A percentile compares a stretch with the other conserved stretches of the same genome.
Evolutionary conservation across 2,888 invertebrate species (phyloP).

Genomic region (Colletes collaris): DNA sequence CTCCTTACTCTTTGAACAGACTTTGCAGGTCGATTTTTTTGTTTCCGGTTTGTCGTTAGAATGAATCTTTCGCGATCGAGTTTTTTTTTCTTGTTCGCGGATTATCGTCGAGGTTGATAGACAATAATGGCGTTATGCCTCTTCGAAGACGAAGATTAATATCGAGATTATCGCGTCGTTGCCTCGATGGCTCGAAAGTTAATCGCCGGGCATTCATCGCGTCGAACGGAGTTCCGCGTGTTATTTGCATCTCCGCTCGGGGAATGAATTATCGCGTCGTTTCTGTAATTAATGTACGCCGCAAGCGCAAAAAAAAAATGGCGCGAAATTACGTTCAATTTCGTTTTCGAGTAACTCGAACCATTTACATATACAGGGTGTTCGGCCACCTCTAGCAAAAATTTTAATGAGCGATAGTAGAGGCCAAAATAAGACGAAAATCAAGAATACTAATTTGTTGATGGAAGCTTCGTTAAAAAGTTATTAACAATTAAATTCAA

Average conservation of each 20-base stretch:
- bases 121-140: constrained; percentile 53
- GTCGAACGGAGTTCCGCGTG: constrained; percentile 34
- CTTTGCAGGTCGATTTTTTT: not conserved
- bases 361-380: too few species aligned
- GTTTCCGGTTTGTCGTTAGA: constrained; percentile 6
- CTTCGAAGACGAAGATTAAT: constrained; percentile 62
- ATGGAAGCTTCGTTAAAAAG: too few species aligned
- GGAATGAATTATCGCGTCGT: constrained; percentile 47
- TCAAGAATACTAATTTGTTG: too few species aligned
- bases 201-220: constrained; percentile 43
- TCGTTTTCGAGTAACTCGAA: too few species aligned
- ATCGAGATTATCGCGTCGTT: constrained; percentile 52
- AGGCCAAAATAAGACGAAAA: too few species aligned
- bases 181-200: constrained; percentile 47
- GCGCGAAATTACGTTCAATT: not conserved
- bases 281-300: constrained; percentile 39
- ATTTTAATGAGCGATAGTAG: too few species aligned
- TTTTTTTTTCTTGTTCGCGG: constrained; percentile 31
- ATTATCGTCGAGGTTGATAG: constrained; percentile 39
- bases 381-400: too few species aligned
- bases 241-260: constrained; percentile 28
- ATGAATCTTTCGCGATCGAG: constrained; percentile 8
- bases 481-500: too few species aligned
- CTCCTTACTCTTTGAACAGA: too few species aligned
- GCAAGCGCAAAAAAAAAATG: not conserved